Evolutionary conservation across 2,888 invertebrate species (phyloP), one percentile per base, ranked within the genome.

Genomic region (Athalia cordata): DNA sequence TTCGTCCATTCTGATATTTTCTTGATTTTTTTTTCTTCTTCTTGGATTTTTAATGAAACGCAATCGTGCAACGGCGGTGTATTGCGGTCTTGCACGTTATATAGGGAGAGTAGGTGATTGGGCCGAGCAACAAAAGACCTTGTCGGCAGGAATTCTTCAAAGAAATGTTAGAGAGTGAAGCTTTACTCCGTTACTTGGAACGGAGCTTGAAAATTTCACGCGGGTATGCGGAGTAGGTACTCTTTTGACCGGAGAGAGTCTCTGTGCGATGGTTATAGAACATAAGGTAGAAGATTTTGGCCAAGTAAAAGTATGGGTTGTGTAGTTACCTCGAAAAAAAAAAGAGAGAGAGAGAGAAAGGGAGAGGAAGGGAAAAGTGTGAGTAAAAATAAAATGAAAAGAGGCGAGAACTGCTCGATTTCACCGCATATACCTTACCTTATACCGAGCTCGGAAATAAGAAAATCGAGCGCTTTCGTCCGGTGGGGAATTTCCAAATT

Each of bases 361-460:
- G 45, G 75, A 68, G 78, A 57, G 75, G 74, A 52, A 75, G 78
- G 70, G 74, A 80, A 77, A 80, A 52, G 76, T 45, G 68, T 15
- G 57, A n/a, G 59, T 29, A 29, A 29, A 29, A 29, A 29, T 29
- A 29, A 29, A 29, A 29, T 2, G n/a, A 52, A 29, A 29, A 13
- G 43, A 43, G 29, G 52, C 11, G n/a, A 50, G 52, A 50, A 55
- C 68, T n/a, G 68, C 68, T 68, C 68, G 55, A 59, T 72, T 72
- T 57, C 15, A 59, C 72, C 45, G 15, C 2, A 29, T 29, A 29
- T 2, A 29, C n/a, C n/a, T n/a, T 29, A 29, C 29, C 29, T 29
- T n/a, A n/a, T n/a, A 29, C 29, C n/a, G 45, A 47, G 52, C 47
- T 47, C 59, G 47, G 72, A 47, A 72, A 59, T 47, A 72, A 72